Conservation (phyloP, 2,113 vertebrate species). For the Carassius gibelio region DNA sequence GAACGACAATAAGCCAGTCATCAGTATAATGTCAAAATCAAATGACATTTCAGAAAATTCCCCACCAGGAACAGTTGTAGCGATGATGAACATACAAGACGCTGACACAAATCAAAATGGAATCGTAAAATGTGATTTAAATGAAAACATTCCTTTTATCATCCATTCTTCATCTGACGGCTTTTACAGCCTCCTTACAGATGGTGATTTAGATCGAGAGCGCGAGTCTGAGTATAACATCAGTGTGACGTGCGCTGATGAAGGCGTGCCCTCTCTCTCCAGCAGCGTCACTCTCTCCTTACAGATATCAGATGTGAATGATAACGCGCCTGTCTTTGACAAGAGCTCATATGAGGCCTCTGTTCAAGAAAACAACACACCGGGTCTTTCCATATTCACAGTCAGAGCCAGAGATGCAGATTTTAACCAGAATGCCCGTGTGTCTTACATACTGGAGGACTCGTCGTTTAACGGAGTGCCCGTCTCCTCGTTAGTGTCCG, state of each 20-base stretch:
- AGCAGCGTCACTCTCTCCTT: slow-evolving; percentile 42
- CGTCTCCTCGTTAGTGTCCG: no score
- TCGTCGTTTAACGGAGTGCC: no score
- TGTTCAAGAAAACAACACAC: no score
- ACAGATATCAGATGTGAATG: slow-evolving; percentile 67
- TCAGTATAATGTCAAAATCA: slow-evolving; percentile 43
- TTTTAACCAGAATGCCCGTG: no score
- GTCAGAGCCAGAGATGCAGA: no score
- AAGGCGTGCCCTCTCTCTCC: slow-evolving; percentile 61
- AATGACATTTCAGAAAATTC: slow-evolving; percentile 40
- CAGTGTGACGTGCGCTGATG: slow-evolving; percentile 61
- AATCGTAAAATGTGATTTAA: not conserved
- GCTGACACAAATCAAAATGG: not conserved
- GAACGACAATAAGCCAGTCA: slow-evolving; percentile 31
- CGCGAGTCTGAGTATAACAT: slow-evolving; percentile 57
- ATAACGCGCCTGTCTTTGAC: slow-evolving; percentile 54
- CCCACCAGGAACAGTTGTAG: not conserved
- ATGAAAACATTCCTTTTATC: slow-evolving; percentile 49
- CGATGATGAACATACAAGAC: not conserved
- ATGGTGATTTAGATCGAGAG: slow-evolving; percentile 60
- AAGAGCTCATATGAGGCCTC: no score
- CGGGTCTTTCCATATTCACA: no score
- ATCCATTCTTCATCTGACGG: not conserved
- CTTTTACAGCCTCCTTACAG: slow-evolving; percentile 24
- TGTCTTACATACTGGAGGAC: no score